Percentiles rank a stretch among this genome's conserved stretches.
These are phyloP conservation scores for Aporrectodea caliginosa DNA, from an alignment of 1,140 invertebrate genomes.

Conservation along the genomic window DNA sequence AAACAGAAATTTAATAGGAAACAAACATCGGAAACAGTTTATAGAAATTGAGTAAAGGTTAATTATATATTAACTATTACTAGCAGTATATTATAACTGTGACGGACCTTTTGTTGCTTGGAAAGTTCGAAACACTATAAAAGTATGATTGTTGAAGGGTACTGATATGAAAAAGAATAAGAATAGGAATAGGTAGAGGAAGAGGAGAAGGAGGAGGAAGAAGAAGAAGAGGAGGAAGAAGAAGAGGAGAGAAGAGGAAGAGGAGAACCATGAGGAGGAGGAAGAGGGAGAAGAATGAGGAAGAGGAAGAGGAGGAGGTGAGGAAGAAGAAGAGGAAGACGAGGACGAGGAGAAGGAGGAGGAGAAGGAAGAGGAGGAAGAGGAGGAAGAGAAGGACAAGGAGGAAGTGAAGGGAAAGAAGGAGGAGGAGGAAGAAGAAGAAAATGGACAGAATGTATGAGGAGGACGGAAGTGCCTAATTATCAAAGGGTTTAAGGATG, in stretches of 20 bases:
- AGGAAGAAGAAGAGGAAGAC: no score
- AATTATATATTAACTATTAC: not conserved
- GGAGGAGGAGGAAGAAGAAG: not conserved
- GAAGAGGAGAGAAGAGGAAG: no score
- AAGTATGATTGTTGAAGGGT: not conserved
- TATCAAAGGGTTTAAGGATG: conserved; percentile 65
- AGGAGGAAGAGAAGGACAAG: no score
- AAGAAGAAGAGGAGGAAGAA: not conserved
- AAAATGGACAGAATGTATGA: not conserved
- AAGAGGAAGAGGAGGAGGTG: no score
- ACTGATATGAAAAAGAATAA: conserved; percentile 1
- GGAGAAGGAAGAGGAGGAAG: not conserved
- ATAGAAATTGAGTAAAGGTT: not conserved
- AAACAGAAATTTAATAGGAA: not conserved
- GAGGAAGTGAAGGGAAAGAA: no score
- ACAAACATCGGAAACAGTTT: not conserved
- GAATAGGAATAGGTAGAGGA: conserved; percentile 41
- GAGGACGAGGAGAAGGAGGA: conserved; percentile 12
- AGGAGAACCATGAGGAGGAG: no score
- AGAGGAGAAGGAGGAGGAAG: not conserved
- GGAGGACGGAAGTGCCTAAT: conserved; percentile 59
- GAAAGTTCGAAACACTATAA: not conserved
- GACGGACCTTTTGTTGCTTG: not conserved
- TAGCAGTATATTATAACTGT: not conserved
- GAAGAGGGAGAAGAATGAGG: no score